Base-by-base conservation (phyloP, 2,888 invertebrate species). In the Nephrotoma appendiculata region DNA sequence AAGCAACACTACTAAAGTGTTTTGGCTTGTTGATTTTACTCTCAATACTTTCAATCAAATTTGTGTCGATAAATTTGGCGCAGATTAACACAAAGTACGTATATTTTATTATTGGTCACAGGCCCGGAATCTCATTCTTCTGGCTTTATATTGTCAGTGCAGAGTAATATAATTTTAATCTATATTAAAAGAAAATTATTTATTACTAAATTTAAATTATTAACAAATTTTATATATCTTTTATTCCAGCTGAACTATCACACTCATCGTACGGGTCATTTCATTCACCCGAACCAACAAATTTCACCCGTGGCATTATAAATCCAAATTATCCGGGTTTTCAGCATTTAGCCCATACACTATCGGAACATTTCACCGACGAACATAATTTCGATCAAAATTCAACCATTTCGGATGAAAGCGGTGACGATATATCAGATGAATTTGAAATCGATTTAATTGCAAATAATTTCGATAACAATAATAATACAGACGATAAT, bases 271-370 rank as follows among this genome's bases (percentile, higher is more conserved):
- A 87, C 86, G 87, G 87, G 19, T 89, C 89, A 85, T 87, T 89
- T 85, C 88, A 88, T 87, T 89, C 89, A 86, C 89, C 90, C 84
- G 89, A 90, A 86, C 89, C 88, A 86, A 89, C 89, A 11, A 89
- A 89, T 88, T 92, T 93, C 89, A 94, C 94, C 87, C 93, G 95
- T 89, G 96, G 96, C 88, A 96, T 96, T 89, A 95, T 96, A 89
- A 96, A 96, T 92, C 96, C 96, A 86, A 96, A 96, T 91, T 96
- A 96, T 92, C 95, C 96, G 41, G 96, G 96, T 87, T 96, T 96
- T 91, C 96, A 96, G 90, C 96, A 96, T 91, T 93, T 96, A 89
- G 96, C 96, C 19, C 95, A 95, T 89, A 95, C 95, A 87, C 92
- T 95, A 88, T 94, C 91, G 88, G 90, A 91, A 89, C 91, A 90